Percentiles rank a stretch among this genome's conserved stretches.
Conservation (phyloP, 2,797 vertebrate genomes). For the Oreochromis grahami region DNA sequence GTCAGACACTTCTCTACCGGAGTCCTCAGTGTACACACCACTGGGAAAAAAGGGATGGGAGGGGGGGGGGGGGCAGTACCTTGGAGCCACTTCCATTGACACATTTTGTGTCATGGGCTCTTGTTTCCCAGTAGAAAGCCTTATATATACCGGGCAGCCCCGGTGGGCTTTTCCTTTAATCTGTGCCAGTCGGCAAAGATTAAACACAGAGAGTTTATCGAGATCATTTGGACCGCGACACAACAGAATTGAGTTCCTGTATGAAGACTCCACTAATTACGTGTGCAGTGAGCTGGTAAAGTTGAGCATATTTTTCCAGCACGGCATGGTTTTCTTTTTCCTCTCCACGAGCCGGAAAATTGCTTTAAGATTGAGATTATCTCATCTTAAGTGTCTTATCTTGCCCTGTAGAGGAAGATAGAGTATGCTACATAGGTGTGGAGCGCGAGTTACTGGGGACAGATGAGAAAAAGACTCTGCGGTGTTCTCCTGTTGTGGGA, state of each 20-base stretch:
- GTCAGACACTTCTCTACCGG: constrained; percentile 30
- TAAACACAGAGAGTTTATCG: constrained; percentile 40
- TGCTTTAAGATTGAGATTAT: constrained; percentile 15
- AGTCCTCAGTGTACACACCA: constrained; percentile 5
- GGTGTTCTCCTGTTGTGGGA: constrained; percentile 67
- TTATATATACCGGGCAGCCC: constrained; percentile 36
- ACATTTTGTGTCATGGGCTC: constrained; percentile 47
- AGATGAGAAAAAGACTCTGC: constrained; percentile 31
- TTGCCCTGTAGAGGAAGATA: neutral
- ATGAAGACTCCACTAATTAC: constrained; percentile 8
- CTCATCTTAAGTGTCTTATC: neutral
- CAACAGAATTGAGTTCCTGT: neutral
- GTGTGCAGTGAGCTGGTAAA: neutral
- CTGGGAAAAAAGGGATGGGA: neutral
- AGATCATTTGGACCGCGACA: constrained; percentile 20
- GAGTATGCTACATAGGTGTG: constrained; percentile 10
- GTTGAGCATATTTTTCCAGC: neutral
- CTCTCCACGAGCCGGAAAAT: constrained; percentile 34
- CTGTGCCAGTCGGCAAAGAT: constrained; percentile 32
- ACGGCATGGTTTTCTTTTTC: neutral
- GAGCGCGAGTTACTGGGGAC: constrained; percentile 25
- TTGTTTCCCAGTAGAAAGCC: constrained; percentile 32
- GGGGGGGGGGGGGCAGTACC: constrained; percentile 19
- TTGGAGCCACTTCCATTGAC: constrained; percentile 53
- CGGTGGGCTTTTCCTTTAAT: constrained; percentile 37